A percentile compares a stretch with the other conserved stretches of the same genome.
Conservation (phyloP, 2,113 vertebrate genomes). For the Tenebrosternarchus preto region DNA sequence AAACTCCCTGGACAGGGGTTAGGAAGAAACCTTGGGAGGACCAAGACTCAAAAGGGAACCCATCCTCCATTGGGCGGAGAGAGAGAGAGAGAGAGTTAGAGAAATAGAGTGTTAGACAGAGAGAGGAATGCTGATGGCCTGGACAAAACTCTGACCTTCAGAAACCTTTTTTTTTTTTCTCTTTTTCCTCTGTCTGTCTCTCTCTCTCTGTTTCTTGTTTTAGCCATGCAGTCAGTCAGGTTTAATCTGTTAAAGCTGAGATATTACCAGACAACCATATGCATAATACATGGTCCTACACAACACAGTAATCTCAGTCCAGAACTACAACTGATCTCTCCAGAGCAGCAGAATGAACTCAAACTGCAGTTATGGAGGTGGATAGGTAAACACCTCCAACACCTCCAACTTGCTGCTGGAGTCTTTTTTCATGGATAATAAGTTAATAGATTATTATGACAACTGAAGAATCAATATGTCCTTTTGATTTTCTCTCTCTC, state of each 20-base stretch:
- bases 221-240: too few species aligned
- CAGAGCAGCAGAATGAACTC: not conserved
- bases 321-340: not conserved
- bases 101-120: conserved; percentile 22
- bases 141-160: conserved; percentile 65
- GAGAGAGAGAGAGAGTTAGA: not conserved
- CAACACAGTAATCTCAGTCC: not conserved
- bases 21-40: too few species aligned
- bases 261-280: too few species aligned
- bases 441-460: not conserved
- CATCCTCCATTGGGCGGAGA: too few species aligned
- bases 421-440: not conserved
- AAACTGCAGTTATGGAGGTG: too few species aligned
- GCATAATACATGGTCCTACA: too few species aligned
- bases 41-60: too few species aligned
- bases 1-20: too few species aligned
- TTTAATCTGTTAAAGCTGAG: too few species aligned
- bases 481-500: not conserved
- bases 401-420: not conserved
- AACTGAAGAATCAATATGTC: not conserved
- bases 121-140: conserved; percentile 54
- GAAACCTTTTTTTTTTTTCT: conserved; percentile 47
- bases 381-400: not conserved
- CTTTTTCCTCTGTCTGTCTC: conserved; percentile 10
- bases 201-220: not conserved